phyloP scores from a whole-genome alignment of 2,888 invertebrate genomes.

The Hedya salicella region DNA sequence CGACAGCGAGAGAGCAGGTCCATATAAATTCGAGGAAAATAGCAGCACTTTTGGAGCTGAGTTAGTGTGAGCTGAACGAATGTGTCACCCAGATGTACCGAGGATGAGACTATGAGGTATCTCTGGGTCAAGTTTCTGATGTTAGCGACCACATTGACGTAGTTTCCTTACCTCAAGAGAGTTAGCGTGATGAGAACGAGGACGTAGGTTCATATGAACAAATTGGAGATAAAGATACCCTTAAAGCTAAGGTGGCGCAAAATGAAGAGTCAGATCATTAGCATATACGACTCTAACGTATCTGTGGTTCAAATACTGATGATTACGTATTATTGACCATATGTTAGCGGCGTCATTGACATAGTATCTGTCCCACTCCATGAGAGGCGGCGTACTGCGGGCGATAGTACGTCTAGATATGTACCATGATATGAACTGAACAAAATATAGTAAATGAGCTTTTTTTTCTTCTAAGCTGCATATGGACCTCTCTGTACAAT shows the following conservation, averaged over 20 bases:
- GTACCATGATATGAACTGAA: too few species aligned
- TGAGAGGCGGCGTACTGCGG: too few species aligned
- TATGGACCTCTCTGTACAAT: too few species aligned
- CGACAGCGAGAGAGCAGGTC: too few species aligned
- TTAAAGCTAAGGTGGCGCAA: slow-evolving; percentile 80
- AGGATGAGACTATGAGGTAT: too few species aligned
- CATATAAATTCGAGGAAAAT: too few species aligned
- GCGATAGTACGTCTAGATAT: too few species aligned
- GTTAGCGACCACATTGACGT: slow-evolving; percentile 90
- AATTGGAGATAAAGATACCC: slow-evolving; percentile 81
- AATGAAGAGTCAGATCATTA: slow-evolving; percentile 87
- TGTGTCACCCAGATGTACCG: neutral
- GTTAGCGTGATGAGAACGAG: slow-evolving; percentile 88
- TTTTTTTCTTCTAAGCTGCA: too few species aligned
- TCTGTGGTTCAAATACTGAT: slow-evolving; percentile 77
- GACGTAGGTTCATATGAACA: slow-evolving; percentile 90
- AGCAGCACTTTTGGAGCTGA: neutral
- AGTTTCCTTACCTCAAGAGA: slow-evolving; percentile 91
- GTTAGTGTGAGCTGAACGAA: neutral
- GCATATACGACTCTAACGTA: slow-evolving; percentile 88
- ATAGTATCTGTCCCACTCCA: neutral
- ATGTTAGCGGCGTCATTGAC: neutral
- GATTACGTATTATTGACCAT: too few species aligned
- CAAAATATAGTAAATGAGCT: too few species aligned
- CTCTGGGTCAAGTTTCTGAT: slow-evolving; percentile 82